Base-by-base conservation (phyloP, 1,140 invertebrate genomes). In the Brachionus rubens region DNA sequence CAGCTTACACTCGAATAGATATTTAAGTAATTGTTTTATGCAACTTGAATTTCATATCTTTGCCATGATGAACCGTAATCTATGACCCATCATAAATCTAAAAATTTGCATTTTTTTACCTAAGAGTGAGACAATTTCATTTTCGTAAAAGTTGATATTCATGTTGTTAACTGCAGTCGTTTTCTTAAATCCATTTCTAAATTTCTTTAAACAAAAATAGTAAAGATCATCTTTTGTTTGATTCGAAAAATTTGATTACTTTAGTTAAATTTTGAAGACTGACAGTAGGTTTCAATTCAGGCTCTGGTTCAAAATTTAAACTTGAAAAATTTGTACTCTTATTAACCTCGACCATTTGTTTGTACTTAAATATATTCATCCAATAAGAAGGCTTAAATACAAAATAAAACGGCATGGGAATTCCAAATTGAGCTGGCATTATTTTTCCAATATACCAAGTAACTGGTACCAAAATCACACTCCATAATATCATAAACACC, bases 331-430 rank as follows among this genome's bases (percentile, higher is more conserved):
- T 36, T 28, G n/a, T n/a, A n/a, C n/a, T 36, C 0, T 24, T 14
- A 30, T 21, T 10, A 26, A 16, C 10, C 12, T 65, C 14, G 43
- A 16, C 24, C 1, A 43, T 1, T 26, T 43, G 41, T 43, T 24
- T 65, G 19, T 26, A 65, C 4, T 26, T 10, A 65, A 65, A 24
- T 43, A 24, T 24, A 41, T 24, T 65, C 1, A 19, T 9, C 59
- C 59, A 65, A 10, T 46, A 65, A 41, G 36, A 43, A 24, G 41
- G 36, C 33, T 87, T 89, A 52, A 91, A 88, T 1, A 89, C 88
- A 75, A 90, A 92, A 79, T 91, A 90, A 89, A 90, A 91, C 0
- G 88, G 88, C 76, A 88, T 83, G 0, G 89, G 87, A 0, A 91
- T 87, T 0, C 91, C 91, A 65, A 80, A 85, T 46, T 84, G 82